Percentiles rank a stretch among this genome's conserved stretches.
phyloP scores from a whole-genome alignment of 2,113 vertebrate genomes.

The Oreotrochilus melanogaster region DNA sequence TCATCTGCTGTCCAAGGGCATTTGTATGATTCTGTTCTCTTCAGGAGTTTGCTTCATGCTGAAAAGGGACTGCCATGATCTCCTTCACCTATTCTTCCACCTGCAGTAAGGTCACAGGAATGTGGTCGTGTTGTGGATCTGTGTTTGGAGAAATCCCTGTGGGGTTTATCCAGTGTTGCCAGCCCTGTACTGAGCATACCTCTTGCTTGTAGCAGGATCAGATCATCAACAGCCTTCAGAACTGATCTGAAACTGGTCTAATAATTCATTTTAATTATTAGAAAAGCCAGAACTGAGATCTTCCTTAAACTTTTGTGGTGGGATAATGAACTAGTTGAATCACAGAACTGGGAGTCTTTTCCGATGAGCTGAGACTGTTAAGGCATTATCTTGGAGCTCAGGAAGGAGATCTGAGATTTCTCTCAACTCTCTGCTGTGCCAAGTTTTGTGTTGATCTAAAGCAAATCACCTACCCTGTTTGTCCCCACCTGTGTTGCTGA shows the following conservation, averaged over 20 bases:
- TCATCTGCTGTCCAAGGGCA: neutral
- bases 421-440: neutral
- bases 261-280: neutral
- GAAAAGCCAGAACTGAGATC: neutral
- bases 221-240: neutral
- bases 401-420: slow-evolving; percentile 42
- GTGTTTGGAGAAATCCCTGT: neutral
- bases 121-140: neutral
- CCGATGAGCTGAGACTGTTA: neutral
- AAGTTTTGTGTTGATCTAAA: slow-evolving; percentile 45
- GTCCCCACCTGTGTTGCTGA: neutral
- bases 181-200: neutral
- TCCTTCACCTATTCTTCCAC: neutral
- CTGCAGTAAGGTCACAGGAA: neutral
- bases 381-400: neutral
- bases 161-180: neutral
- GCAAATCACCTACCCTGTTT: slow-evolving; percentile 9
- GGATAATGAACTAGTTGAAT: slow-evolving; percentile 30
- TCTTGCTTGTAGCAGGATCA: neutral
- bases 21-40: neutral
- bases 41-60: neutral
- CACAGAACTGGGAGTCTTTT: slow-evolving; percentile 29
- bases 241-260: neutral
- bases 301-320: slow-evolving; percentile 15
- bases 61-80: neutral